Evolutionary conservation across 2,113 vertebrate species (phyloP).

Genomic region (Oxyruncus cristatus): DNA sequence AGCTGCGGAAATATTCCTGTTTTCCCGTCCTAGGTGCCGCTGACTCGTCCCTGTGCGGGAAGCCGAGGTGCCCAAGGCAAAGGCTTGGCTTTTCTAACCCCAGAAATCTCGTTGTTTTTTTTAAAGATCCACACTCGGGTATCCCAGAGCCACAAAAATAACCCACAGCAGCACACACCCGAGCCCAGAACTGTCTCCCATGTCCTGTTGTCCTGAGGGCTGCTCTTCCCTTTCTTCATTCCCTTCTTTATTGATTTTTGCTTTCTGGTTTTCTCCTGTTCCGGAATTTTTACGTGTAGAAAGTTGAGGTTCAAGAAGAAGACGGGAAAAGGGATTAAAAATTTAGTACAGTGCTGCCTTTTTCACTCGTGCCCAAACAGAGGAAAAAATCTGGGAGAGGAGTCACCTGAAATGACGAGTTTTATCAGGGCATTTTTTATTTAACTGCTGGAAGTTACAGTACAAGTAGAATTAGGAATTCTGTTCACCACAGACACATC

Average conservation of each 20-base stretch:
- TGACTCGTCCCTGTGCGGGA: rapidly evolving
- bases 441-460: background rate
- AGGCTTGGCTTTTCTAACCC: background rate
- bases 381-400: background rate
- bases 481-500: background rate
- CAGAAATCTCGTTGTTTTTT: background rate
- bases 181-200: background rate
- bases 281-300: background rate
- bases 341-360: background rate
- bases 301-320: background rate
- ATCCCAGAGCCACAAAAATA: background rate
- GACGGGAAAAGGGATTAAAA: background rate
- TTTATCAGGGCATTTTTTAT: background rate
- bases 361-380: background rate
- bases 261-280: background rate
- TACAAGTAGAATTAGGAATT: rapidly evolving
- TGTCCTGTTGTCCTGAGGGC: rapidly evolving
- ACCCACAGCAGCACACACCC: rapidly evolving
- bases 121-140: background rate
- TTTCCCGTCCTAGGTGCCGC: background rate
- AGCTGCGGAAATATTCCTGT: background rate
- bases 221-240: background rate
- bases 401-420: background rate
- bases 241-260: background rate
- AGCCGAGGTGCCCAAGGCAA: background rate